Conservation (phyloP, 2,797 vertebrate species). For the Pangasius krempfi region DNA sequence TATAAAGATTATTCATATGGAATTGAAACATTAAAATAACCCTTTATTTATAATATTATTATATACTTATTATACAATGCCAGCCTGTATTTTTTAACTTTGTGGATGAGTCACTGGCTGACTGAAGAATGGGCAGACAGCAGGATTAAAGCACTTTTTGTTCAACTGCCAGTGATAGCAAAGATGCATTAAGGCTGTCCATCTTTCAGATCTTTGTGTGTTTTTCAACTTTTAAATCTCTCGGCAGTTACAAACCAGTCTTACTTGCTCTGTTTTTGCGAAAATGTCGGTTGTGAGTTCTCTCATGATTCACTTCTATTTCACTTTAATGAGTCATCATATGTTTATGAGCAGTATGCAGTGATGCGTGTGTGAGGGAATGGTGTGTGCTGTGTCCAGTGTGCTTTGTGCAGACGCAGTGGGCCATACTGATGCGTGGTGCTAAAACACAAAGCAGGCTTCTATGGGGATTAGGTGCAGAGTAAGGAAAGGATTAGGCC, state of each 20-base stretch:
- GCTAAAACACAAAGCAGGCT: conserved; percentile 48
- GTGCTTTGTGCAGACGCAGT: conserved; percentile 29
- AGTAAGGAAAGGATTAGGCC: conserved; percentile 43
- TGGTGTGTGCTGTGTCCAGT: background rate
- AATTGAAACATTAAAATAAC: background rate
- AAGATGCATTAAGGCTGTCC: background rate
- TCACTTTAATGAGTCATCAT: background rate
- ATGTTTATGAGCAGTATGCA: background rate
- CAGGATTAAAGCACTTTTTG: conserved; percentile 17
- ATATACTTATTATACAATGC: background rate
- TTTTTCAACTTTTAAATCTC: background rate
- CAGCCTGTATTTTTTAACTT: background rate
- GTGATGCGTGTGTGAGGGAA: background rate
- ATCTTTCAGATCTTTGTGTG: background rate
- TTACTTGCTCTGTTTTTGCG: background rate
- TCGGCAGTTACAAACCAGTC: background rate
- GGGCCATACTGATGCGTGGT: conserved; percentile 26
- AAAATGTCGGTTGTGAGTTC: background rate
- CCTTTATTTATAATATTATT: background rate
- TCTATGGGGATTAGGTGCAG: conserved; percentile 41
- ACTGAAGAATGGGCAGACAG: conserved; percentile 48
- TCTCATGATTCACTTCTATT: background rate
- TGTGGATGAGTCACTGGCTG: conserved; percentile 12
- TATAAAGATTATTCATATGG: background rate
- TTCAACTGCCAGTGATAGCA: background rate